Percentiles rank a stretch among this genome's conserved stretches.
Evolutionary conservation across 2,797 vertebrate species (phyloP).

Genomic region (Phataginus tricuspis): DNA sequence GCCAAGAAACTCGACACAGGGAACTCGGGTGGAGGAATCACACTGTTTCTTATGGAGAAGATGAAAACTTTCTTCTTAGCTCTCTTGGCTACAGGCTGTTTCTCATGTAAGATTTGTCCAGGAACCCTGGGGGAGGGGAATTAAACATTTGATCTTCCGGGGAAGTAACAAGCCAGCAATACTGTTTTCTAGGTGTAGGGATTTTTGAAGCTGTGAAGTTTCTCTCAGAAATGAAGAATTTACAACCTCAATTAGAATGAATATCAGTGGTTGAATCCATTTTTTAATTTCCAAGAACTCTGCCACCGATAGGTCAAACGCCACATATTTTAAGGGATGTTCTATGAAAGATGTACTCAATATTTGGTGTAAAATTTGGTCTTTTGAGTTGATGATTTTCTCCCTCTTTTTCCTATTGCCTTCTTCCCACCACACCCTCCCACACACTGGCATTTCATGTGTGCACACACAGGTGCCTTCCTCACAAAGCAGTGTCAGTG

Average conservation of each 20-base stretch:
- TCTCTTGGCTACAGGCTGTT: conserved; percentile 54
- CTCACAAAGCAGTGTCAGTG: neutral
- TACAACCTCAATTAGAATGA: neutral
- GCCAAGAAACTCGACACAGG: neutral
- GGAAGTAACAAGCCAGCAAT: neutral
- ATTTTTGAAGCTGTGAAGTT: neutral
- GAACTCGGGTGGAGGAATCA: neutral
- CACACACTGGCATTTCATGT: neutral
- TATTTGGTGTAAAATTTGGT: neutral
- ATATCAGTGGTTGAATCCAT: neutral
- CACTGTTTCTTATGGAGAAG: conserved; percentile 34
- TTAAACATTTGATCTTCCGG: neutral
- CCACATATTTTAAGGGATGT: neutral
- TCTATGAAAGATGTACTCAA: neutral
- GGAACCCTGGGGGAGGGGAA: neutral
- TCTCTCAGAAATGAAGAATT: conserved; percentile 26
- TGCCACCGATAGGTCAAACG: neutral
- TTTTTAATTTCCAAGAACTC: conserved; percentile 24
- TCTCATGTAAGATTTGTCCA: conserved; percentile 70
- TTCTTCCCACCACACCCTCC: neutral
- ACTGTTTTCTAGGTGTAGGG: neutral
- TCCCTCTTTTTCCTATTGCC: neutral
- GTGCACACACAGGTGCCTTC: neutral
- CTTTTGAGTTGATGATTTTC: neutral
- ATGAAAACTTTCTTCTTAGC: conserved; percentile 51